A percentile compares a stretch with the other conserved stretches of the same genome.
phyloP scores from a whole-genome alignment of 2,797 vertebrate species.

The Acipenser ruthenus region DNA sequence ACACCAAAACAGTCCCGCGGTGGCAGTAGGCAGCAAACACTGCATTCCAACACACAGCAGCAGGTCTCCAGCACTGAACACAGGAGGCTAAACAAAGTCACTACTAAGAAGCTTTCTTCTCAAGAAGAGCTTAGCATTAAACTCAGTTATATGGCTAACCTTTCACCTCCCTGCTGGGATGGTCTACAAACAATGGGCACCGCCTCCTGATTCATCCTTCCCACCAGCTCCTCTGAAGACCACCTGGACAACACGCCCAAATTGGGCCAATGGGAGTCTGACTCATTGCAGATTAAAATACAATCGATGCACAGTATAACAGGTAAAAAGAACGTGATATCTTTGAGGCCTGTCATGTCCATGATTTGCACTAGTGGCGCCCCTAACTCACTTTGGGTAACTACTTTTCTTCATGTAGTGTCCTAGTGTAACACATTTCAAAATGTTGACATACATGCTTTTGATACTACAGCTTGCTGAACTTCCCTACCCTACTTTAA shows the following conservation, averaged over 20 bases:
- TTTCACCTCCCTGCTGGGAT: slow-evolving; percentile 21
- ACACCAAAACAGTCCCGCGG: not conserved
- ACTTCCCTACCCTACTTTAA: too few relatives aligned
- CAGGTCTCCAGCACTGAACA: slow-evolving; percentile 18
- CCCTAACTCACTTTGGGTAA: too few relatives aligned
- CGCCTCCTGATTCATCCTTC: not conserved
- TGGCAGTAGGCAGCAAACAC: not conserved
- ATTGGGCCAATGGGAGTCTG: not conserved
- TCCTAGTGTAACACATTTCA: too few relatives aligned
- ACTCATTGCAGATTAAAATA: too few relatives aligned
- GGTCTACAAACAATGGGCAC: slow-evolving; percentile 3
- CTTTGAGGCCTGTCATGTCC: too few relatives aligned
- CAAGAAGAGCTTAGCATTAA: slow-evolving; percentile 55
- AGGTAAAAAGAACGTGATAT: too few relatives aligned
- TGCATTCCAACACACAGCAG: slow-evolving; percentile 13
- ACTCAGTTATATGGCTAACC: slow-evolving; percentile 51
- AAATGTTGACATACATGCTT: too few relatives aligned
- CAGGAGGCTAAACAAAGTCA: slow-evolving; percentile 24
- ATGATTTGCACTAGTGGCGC: too few relatives aligned
- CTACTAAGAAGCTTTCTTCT: slow-evolving; percentile 45
- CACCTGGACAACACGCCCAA: slow-evolving; percentile 2
- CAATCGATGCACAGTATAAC: too few relatives aligned
- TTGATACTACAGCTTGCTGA: too few relatives aligned
- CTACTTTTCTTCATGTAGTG: too few relatives aligned
- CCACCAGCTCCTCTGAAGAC: not conserved